These are phyloP conservation scores for Glyptemys insculpta DNA, from an alignment of 2,797 vertebrate genomes.

Conservation along the genomic window DNA sequence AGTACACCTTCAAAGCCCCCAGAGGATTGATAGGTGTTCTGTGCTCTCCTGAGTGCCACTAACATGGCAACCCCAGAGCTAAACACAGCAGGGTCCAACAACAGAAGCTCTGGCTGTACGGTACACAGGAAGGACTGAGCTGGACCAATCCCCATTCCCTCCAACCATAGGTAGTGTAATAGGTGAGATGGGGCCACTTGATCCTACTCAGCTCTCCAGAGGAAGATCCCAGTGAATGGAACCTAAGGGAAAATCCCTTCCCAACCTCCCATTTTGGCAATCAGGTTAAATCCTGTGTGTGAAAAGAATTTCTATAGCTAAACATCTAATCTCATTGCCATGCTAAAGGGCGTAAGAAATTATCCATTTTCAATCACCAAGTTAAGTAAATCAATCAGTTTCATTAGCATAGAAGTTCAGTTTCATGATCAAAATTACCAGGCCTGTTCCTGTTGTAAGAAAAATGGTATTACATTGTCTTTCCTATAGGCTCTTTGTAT, in stretches of 20 bases:
- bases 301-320: not conserved
- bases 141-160: not conserved
- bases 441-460: not conserved
- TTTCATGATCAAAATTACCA: not conserved
- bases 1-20: not conserved
- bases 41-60: not conserved
- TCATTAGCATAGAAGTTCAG: not conserved
- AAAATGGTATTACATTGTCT: not conserved
- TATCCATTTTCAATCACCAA: not conserved
- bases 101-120: not conserved
- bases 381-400: not conserved
- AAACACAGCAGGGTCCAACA: too few relatives aligned
- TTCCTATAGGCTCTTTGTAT: conserved; percentile 4
- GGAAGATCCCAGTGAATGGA: not conserved
- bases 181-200: too few relatives aligned
- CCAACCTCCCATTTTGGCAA: not conserved
- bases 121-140: not conserved
- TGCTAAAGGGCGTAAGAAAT: not conserved
- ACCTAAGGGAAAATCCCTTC: not conserved
- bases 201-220: not conserved
- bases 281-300: not conserved
- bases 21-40: not conserved
- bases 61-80: not conserved
- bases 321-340: not conserved
- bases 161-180: not conserved